phyloP scores from a whole-genome alignment of 1,140 invertebrate genomes.

The Trichomalopsis sarcophagae region DNA sequence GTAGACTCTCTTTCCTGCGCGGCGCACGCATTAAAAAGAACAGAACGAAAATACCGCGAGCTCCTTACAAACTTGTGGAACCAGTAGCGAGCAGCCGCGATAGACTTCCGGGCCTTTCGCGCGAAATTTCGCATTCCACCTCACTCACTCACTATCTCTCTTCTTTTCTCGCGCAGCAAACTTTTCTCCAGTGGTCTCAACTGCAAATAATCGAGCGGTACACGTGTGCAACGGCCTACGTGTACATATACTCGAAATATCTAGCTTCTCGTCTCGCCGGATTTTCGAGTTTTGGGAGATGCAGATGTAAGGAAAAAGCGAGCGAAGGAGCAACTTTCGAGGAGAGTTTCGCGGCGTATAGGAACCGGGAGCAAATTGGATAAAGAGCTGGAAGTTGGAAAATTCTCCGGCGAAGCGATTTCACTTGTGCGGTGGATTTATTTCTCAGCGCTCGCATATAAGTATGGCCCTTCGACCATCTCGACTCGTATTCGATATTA shows the following conservation, averaged over 20 bases:
- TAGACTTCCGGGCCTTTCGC: conserved; percentile 36
- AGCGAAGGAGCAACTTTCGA: neutral
- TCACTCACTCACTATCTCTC: neutral
- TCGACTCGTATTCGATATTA: too few species aligned
- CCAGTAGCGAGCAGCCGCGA: neutral
- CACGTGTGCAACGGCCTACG: neutral
- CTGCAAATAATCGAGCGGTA: conserved; percentile 24
- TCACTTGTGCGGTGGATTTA: neutral
- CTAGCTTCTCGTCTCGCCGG: neutral
- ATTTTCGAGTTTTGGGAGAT: conserved; percentile 3
- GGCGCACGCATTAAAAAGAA: neutral
- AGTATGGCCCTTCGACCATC: too few species aligned
- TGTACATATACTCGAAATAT: conserved; percentile 6
- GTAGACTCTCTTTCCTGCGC: neutral
- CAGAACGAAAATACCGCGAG: conserved; percentile 8
- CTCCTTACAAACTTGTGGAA: conserved; percentile 30
- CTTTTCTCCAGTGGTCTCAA: conserved; percentile 1
- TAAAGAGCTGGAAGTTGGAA: neutral
- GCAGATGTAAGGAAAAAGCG: neutral
- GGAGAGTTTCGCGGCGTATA: neutral
- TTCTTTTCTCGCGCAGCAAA: neutral
- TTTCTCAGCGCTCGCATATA: neutral
- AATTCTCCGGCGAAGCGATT: neutral
- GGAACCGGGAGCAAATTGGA: neutral
- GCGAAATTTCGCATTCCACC: conserved; percentile 21